Evolutionary conservation across 2,888 invertebrate species (phyloP), one percentile per base, ranked within the genome.

Genomic region (Spisula subtruncata): DNA sequence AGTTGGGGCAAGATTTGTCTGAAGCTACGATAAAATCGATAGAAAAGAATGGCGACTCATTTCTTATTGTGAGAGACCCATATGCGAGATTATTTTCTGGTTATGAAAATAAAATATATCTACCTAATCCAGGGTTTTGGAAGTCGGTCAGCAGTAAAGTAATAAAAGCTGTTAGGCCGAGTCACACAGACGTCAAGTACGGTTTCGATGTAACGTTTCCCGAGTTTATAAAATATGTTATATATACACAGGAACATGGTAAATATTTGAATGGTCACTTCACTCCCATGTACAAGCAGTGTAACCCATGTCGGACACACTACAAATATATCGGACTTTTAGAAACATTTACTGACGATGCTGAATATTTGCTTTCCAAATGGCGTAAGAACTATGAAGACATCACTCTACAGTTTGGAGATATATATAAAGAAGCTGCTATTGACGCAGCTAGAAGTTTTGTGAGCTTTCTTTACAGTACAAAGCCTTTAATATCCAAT

Each of bases 11-110:
- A 29, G 6, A 1, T 0, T 16, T 66, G 32, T 29, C 56, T 12
- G n/a, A 79, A 10, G 10, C 20, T 12, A 20, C 29, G 25, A 18
- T 41, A 32, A 16, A 48, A 18, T n/a, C 12, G 0, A 71, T 71
- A 32, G 46, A 25, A 20, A 60, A 84, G 4, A 66, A 85, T 32
- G 66, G 56, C 41, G 41, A 32, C 18, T 85, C 85, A 10, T 89
- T 89, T 56, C 48, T 89, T 85, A 79, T 85, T 46, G 89, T 89
- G 20, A 46, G 89, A 29, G 83, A 89, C 18, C 89, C 89, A n/a
- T 89, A 89, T 83, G 85, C 82, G n/a, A 46, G 89, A 2, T 54
- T 89, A 10, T 89, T 81, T 20, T 89, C 89, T 1, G 89, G 82
- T 18, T 89, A 89, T 79, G 85, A 56, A 16, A 79, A 89, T 54